Evolutionary conservation across 2,888 invertebrate genomes (phyloP).

Genomic region (Stenodera caucasica): DNA sequence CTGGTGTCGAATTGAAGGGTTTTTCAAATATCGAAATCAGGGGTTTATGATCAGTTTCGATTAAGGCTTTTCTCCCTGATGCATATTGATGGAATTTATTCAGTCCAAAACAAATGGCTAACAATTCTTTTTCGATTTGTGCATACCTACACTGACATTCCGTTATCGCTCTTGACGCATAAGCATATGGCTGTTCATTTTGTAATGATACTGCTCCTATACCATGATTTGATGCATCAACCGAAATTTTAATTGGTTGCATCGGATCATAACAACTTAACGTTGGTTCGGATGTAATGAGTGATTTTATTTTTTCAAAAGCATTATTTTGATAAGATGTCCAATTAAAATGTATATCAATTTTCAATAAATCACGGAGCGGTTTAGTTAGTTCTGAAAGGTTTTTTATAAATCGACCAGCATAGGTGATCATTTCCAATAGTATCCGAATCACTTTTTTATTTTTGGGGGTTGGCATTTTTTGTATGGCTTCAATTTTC

Average conservation of each 20-base stretch:
- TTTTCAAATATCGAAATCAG: conserved; percentile 35
- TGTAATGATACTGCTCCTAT: conserved; percentile 35
- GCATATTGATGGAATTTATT: conserved; percentile 43
- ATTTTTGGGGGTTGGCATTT: conserved; percentile 33
- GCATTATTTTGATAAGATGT: conserved; percentile 18
- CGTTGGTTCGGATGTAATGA: conserved; percentile 16
- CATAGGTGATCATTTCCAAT: no score
- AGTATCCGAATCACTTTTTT: conserved; percentile 33
- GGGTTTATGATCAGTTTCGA: conserved; percentile 43
- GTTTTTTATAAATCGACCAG: no score
- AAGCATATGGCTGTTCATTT: conserved; percentile 26
- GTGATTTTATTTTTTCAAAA: conserved; percentile 22
- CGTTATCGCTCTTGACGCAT: conserved; percentile 29
- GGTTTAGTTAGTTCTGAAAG: conserved; percentile 24
- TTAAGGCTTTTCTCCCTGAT: conserved; percentile 34
- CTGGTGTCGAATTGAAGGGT: conserved; percentile 15
- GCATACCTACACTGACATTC: conserved; percentile 34
- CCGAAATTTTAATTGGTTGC: conserved; percentile 21
- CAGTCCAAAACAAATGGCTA: conserved; percentile 41
- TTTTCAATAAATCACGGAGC: conserved; percentile 23
- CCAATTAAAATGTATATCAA: conserved; percentile 26
- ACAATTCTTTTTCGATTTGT: conserved; percentile 46
- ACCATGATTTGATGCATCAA: conserved; percentile 29
- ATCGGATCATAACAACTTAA: conserved; percentile 20
- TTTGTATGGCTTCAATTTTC: conserved; percentile 32